These are phyloP conservation scores for Chesias legatella DNA, from an alignment of 2,888 invertebrate species.

Conservation along the genomic window DNA sequence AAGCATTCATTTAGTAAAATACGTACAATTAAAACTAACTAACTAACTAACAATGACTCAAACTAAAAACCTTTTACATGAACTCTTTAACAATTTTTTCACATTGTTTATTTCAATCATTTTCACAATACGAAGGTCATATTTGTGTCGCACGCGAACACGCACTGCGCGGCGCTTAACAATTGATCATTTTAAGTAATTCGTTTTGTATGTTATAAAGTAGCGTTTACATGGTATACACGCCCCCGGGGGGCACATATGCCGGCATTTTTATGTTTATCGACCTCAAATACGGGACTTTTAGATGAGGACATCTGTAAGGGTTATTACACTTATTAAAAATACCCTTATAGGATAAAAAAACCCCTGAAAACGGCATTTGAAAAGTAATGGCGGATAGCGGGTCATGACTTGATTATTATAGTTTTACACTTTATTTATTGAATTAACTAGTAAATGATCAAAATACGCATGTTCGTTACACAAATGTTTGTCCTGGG, in stretches of 20 bases:
- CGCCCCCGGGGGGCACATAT: slow-evolving; percentile 1
- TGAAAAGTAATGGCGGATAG: too few relatives aligned
- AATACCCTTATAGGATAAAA: too few relatives aligned
- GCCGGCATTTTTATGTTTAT: slow-evolving; percentile 2
- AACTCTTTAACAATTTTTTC: slow-evolving; percentile 4
- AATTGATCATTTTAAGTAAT: slow-evolving; percentile 20
- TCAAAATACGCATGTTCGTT: too few relatives aligned
- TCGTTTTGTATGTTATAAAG: slow-evolving; percentile 16
- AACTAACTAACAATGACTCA: not conserved
- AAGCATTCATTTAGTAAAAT: too few relatives aligned
- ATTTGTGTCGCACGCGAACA: slow-evolving; percentile 13
- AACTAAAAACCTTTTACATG: slow-evolving; percentile 7
- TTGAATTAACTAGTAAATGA: too few relatives aligned
- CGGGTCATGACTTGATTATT: too few relatives aligned
- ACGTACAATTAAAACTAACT: too few relatives aligned
- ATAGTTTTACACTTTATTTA: too few relatives aligned
- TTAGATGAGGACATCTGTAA: not conserved
- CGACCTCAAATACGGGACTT: slow-evolving; percentile 3
- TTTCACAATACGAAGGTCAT: slow-evolving; percentile 3
- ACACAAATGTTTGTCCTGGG: too few relatives aligned
- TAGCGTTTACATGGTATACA: not conserved
- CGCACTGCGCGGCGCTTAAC: slow-evolving; percentile 14
- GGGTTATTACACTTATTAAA: not conserved
- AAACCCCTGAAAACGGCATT: too few relatives aligned
- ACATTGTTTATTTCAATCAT: not conserved